A percentile compares a stretch with the other conserved stretches of the same genome.
These are phyloP conservation scores for Drosophila sp. DNA, from an alignment of 1,140 invertebrate species.

Conservation along the genomic window DNA sequence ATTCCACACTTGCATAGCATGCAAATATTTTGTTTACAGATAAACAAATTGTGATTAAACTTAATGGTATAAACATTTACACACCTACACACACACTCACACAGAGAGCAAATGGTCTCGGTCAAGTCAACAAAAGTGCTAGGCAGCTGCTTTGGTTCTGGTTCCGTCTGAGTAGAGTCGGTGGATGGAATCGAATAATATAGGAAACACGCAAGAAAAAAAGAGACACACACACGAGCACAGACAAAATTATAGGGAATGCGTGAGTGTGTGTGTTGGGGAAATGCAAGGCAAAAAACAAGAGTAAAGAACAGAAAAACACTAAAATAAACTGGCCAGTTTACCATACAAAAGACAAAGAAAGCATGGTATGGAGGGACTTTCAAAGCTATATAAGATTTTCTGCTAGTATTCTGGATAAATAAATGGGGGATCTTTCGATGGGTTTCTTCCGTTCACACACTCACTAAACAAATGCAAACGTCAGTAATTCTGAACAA, in stretches of 20 bases:
- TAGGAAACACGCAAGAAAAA: conserved; percentile 8
- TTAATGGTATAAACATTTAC: conserved; percentile 9
- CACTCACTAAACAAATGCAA: conserved; percentile 28
- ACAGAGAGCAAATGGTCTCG: conserved; percentile 8
- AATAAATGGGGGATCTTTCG: background rate
- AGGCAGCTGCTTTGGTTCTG: conserved; percentile 13
- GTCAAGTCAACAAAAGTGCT: conserved; percentile 30
- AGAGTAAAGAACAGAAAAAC: conserved; percentile 28
- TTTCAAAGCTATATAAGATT: background rate
- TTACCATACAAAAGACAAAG: conserved; percentile 24
- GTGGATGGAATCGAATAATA: conserved; percentile 19
- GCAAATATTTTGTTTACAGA: conserved; percentile 23
- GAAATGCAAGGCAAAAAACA: conserved; percentile 18
- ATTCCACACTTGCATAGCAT: conserved; percentile 16
- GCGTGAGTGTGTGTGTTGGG: conserved; percentile 5
- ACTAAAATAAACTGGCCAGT: conserved; percentile 37
- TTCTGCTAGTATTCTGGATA: background rate
- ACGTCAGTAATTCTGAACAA: no score
- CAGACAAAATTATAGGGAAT: background rate
- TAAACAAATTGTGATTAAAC: conserved; percentile 7
- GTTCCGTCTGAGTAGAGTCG: conserved; percentile 19
- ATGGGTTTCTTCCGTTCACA: background rate
- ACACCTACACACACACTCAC: background rate
- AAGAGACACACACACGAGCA: conserved; percentile 8
- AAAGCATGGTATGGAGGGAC: conserved; percentile 7